phyloP scores from a whole-genome alignment of 2,113 vertebrate genomes.

The Microtus ochrogaster region DNA sequence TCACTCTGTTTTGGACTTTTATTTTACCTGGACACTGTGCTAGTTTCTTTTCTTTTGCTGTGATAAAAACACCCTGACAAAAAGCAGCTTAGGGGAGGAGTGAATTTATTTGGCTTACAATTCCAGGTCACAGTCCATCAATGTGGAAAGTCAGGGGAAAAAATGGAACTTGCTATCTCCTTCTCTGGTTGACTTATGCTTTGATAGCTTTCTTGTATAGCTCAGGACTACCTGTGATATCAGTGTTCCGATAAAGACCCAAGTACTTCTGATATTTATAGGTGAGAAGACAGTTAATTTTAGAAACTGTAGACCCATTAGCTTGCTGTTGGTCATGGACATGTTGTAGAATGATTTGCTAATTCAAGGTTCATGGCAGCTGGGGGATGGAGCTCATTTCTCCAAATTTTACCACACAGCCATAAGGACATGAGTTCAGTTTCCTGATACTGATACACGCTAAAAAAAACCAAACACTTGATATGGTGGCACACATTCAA shows the following conservation, averaged over 20 bases:
- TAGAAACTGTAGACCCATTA: background rate
- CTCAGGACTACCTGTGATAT: background rate
- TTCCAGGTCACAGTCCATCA: background rate
- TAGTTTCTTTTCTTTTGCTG: background rate
- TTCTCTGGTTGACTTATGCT: background rate
- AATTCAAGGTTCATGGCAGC: background rate
- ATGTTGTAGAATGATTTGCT: constrained; percentile 1
- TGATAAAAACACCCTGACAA: background rate
- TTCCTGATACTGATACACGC: background rate
- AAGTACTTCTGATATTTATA: background rate
- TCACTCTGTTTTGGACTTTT: background rate
- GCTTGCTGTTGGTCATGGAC: background rate
- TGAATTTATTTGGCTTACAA: background rate
- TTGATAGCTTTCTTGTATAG: background rate
- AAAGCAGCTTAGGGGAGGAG: too few species aligned
- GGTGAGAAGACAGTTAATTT: constrained; percentile 1
- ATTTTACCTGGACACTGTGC: background rate
- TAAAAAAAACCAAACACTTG: background rate
- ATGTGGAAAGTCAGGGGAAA: background rate
- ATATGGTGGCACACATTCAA: background rate
- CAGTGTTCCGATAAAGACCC: background rate
- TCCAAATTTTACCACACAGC: background rate
- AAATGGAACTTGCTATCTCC: background rate
- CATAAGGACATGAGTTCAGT: background rate
- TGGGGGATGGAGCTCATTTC: background rate